Base-by-base conservation (phyloP, 2,797 vertebrate species). In the Podarcis siculus region DNA sequence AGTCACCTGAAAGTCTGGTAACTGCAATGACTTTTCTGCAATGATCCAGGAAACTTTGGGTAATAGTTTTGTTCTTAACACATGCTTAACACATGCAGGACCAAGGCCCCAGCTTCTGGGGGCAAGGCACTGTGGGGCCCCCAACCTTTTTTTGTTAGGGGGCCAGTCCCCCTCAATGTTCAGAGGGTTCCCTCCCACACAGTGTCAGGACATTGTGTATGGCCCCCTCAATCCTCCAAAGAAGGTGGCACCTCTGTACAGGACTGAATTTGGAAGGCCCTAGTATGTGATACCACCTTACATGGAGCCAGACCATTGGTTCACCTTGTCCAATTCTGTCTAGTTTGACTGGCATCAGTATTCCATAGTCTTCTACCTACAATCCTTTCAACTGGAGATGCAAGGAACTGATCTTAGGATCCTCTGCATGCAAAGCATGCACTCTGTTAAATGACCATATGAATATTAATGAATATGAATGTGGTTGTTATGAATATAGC, bases 371-470 rank as follows among this genome's bases (percentile, higher is more conserved):
- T n/a, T 37, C 25, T 37, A 61, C 12, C 71, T 75, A 32, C 32
- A 84, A 17, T 32, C 30, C 79, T 89, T 45, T 64, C 25, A 81
- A 76, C 5, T 49, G 67, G 21, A 2, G 17, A 77, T 72, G 12
- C 55, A n/a, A 64, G 81, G 23, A 9, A 88, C 21, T 71, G 55
- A 66, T 64, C 79, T 45, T 55, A 25, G 4, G 42, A 32, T 13
- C 6, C 55, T 86, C 42, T 58, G 72, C 27, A 69, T 77, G 79
- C 78, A 82, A 76, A 76, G 4, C 71, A 81, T 81, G 78, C 30
- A 42, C 32, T 89, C 42, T 77, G 21, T 75, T 77, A 81, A 86
- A 89, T 86, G 88, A 82, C 88, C 79, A 82, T 81, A 85, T 89
- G 71, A 89, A 89, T 81, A 84, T 32, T 42, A 79, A 88, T 88